These are phyloP conservation scores for Sphenodon punctatus DNA, from an alignment of 2,797 vertebrate genomes.

Conservation along the genomic window DNA sequence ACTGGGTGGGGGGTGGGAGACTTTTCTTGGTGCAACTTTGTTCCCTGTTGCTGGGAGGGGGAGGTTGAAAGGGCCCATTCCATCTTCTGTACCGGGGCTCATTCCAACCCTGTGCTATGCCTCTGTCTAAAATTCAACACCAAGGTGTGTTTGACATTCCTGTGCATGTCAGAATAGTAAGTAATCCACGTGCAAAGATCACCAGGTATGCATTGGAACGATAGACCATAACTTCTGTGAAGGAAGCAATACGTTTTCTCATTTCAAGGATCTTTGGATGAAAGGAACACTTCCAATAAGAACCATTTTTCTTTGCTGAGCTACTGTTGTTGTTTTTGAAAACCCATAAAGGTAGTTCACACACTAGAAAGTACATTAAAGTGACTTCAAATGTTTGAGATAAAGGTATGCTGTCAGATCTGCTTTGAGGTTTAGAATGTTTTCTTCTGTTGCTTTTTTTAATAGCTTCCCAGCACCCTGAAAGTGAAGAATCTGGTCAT, in stretches of 20 bases:
- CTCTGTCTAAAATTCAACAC: no score
- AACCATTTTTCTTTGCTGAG: slow-evolving; percentile 15
- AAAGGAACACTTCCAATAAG: slow-evolving; percentile 15
- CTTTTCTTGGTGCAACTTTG: no score
- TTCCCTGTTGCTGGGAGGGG: no score
- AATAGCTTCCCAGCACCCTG: neutral
- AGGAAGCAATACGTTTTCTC: neutral
- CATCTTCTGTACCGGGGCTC: no score
- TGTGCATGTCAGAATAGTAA: neutral
- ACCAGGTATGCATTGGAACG: neutral
- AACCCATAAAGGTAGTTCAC: neutral
- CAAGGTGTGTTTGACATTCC: no score
- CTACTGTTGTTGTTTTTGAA: slow-evolving; percentile 18
- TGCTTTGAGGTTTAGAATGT: neutral
- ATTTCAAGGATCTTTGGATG: neutral
- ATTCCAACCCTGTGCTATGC: no score
- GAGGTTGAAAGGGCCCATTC: no score
- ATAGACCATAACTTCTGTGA: neutral
- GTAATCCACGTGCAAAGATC: neutral
- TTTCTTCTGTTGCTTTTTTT: neutral
- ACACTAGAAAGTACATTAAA: neutral
- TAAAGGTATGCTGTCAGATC: neutral
- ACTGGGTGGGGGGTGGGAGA: no score
- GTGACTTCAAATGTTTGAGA: neutral
- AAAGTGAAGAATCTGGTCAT: neutral